Base-by-base conservation (phyloP, 2,797 vertebrate species). In the Esox masquinongy region DNA sequence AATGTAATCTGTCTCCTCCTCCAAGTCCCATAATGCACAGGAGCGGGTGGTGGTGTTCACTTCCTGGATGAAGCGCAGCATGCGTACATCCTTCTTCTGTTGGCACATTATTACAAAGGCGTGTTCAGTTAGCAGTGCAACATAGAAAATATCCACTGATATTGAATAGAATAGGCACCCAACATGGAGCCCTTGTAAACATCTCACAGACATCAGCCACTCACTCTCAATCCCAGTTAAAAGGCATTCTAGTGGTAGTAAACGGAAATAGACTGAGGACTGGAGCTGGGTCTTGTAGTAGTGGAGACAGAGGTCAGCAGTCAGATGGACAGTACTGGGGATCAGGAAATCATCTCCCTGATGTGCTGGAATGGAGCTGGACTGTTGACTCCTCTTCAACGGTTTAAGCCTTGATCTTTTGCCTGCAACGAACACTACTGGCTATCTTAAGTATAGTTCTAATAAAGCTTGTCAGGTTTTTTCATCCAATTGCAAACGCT, bases 21-120 rank as follows among this genome's bases (percentile, higher is more conserved):
- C 97, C 87, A 99, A 93, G 90, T 98, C 97, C 97, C 97, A 98
- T 90, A 99, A 94, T 90, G 95, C 95, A 83, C 97, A 99, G 68
- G 96, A 98, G 82, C 94, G 95, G 0, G 96, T 98, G 90, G 97
- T 98, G 82, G 97, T 98, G 94, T 99, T 99, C 88, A 98, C 96
- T 91, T 99, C 97, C 93, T 99, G 97, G 92, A 98, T 99, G 92
- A 98, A 97, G 80, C 97, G 96, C 84, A 98, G 93, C 97, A 97
- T 99, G 88, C 94, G 94, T 81, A 97, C 96, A 0, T 97, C 95
- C 90, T 98, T 98, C 91, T 97, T 97, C 97, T 99, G 91, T 83
- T 29, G 70, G 24, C 26, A 53, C 29, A 22, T 29, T 22, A 22
- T 24, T 51, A 85, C 19, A 77, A 0, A 14, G 50, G 26, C 66